A percentile compares a stretch with the other conserved stretches of the same genome.
Conservation (phyloP, 2,797 vertebrate genomes). For the Simalia tracyae region DNA sequence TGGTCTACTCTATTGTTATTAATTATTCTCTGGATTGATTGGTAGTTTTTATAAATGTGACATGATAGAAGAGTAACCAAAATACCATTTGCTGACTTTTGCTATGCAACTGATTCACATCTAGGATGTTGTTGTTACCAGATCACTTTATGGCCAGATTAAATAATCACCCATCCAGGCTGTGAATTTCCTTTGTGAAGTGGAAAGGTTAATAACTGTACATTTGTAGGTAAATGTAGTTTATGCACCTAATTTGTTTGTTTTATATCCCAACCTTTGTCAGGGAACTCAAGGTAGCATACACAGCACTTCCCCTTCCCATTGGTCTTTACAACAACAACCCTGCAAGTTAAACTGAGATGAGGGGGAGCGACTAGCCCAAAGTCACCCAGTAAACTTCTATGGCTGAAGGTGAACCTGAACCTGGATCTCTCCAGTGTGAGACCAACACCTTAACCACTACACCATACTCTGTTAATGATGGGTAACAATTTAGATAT, state of each 20-base stretch:
- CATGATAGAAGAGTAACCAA: conserved; percentile 43
- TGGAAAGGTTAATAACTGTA: not conserved
- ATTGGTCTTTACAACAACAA: not conserved
- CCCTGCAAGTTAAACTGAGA: not conserved
- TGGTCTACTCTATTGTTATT: conserved; percentile 66
- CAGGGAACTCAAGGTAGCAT: not conserved
- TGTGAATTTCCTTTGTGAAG: conserved; percentile 19
- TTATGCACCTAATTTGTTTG: not conserved
- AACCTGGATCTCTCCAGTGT: not conserved
- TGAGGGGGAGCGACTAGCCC: not conserved
- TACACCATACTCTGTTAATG: not conserved
- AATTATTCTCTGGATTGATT: conserved; percentile 61
- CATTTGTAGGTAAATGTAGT: conserved; percentile 7
- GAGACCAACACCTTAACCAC: not conserved
- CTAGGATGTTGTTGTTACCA: not conserved
- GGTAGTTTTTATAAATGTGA: conserved; percentile 52
- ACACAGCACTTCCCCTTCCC: not conserved
- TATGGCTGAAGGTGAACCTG: not conserved
- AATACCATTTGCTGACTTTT: conserved; percentile 41
- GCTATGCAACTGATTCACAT: conserved; percentile 36
- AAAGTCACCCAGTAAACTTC: not conserved
- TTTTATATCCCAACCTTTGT: not conserved
- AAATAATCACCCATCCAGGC: not conserved
- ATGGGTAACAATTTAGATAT: conserved; percentile 16
- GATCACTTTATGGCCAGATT: conserved; percentile 4